Conservation (phyloP, 2,888 invertebrate species). For the Galerucella pusilla region DNA sequence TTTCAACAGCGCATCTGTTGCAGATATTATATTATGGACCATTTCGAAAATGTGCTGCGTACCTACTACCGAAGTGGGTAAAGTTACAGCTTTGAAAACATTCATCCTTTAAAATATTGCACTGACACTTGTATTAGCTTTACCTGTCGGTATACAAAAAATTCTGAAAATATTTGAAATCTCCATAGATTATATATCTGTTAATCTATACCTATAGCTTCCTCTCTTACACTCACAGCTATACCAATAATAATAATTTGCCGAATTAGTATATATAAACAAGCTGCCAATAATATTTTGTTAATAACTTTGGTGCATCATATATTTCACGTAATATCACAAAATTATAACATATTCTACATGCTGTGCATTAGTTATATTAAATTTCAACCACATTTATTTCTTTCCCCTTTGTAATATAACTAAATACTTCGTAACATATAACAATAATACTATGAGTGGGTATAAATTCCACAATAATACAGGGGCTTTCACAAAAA, state of each 20-base stretch:
- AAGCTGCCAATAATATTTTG: background rate
- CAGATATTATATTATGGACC: background rate
- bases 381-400: conserved; percentile 1
- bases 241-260: background rate
- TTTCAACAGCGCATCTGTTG: background rate
- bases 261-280: background rate
- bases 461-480: too few species aligned
- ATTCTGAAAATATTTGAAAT: too few species aligned
- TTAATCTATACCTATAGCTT: too few species aligned
- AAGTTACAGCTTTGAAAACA: background rate
- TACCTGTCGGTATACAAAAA: too few species aligned
- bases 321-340: background rate
- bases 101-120: background rate
- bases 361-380: background rate
- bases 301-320: background rate
- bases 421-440: too few species aligned
- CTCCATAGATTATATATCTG: too few species aligned
- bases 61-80: background rate
- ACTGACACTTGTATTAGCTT: too few species aligned
- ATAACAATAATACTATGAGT: too few species aligned
- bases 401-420: background rate
- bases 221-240: too few species aligned
- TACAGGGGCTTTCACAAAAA: too few species aligned
- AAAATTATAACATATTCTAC: background rate
- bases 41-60: background rate